phyloP scores from a whole-genome alignment of 1,140 invertebrate genomes.

The Harlomillsia oculata region DNA sequence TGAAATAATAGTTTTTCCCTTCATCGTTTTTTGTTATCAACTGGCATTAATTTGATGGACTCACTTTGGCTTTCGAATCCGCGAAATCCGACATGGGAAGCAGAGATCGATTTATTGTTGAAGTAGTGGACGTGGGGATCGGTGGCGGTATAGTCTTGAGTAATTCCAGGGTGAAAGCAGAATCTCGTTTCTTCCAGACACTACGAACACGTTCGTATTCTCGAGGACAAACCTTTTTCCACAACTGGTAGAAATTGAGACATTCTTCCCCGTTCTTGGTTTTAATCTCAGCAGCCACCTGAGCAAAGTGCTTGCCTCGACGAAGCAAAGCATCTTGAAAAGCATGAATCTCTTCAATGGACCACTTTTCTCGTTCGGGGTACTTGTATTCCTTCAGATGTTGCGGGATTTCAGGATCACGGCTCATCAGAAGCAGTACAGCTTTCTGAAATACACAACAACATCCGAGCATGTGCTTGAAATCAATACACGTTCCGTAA shows the following conservation, averaged over 20 bases:
- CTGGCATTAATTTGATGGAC: too few relatives aligned
- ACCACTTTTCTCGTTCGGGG: constrained; percentile 69
- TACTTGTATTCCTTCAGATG: constrained; percentile 62
- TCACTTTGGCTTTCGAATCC: too few relatives aligned
- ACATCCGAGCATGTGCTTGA: too few relatives aligned
- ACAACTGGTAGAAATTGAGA: constrained; percentile 95
- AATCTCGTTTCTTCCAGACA: constrained; percentile 38
- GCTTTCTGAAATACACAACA: constrained; percentile 60
- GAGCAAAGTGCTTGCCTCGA: constrained; percentile 87
- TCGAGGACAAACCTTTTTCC: constrained; percentile 91
- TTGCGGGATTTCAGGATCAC: constrained; percentile 57
- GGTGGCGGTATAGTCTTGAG: constrained; percentile 27
- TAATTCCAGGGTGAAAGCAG: constrained; percentile 21
- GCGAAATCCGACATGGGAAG: not conserved
- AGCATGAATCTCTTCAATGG: constrained; percentile 68
- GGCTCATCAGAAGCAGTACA: constrained; percentile 70
- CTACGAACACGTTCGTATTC: constrained; percentile 59
- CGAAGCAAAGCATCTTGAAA: constrained; percentile 80
- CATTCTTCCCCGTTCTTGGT: constrained; percentile 83
- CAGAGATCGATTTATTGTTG: not conserved
- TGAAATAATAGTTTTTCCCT: too few relatives aligned
- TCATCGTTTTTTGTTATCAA: too few relatives aligned
- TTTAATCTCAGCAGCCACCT: constrained; percentile 70
- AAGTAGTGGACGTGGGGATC: not conserved
- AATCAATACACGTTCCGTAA: too few relatives aligned